A percentile compares a stretch with the other conserved stretches of the same genome.
Evolutionary conservation across 2,888 invertebrate genomes (phyloP).

Genomic region (Nomada goodeniana): DNA sequence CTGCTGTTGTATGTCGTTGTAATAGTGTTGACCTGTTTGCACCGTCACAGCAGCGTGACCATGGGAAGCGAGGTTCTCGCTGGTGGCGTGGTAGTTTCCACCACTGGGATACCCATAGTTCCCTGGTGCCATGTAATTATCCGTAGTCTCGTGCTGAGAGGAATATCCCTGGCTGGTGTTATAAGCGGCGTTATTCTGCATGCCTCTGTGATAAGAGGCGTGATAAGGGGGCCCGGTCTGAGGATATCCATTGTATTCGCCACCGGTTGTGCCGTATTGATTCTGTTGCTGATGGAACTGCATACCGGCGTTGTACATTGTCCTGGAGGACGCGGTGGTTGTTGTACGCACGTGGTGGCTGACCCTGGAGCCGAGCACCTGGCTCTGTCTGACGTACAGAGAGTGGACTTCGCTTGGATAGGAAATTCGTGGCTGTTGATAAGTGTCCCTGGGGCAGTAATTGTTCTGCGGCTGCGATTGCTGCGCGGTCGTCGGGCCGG

Average conservation of each 20-base stretch:
- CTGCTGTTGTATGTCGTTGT: slow-evolving; percentile 85
- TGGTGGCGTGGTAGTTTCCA: slow-evolving; percentile 73
- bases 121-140: slow-evolving; percentile 77
- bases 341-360: slow-evolving; percentile 77
- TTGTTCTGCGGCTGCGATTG: slow-evolving; percentile 76
- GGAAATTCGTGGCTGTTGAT: slow-evolving; percentile 78
- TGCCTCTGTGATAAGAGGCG: slow-evolving; percentile 80
- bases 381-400: slow-evolving; percentile 78
- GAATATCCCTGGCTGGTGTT: slow-evolving; percentile 69
- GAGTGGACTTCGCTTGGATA: slow-evolving; percentile 80
- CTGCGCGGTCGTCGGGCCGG: slow-evolving; percentile 71
- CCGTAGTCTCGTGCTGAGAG: slow-evolving; percentile 71
- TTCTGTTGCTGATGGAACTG: slow-evolving; percentile 85
- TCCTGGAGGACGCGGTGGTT: slow-evolving; percentile 69
- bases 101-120: slow-evolving; percentile 79
- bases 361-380: slow-evolving; percentile 67
- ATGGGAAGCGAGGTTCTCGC: slow-evolving; percentile 82
- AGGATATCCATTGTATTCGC: slow-evolving; percentile 85
- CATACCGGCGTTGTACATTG: slow-evolving; percentile 83
- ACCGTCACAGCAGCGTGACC: slow-evolving; percentile 83
- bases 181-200: slow-evolving; percentile 74
- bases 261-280: slow-evolving; percentile 82
- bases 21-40: slow-evolving; percentile 84
- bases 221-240: slow-evolving; percentile 85
- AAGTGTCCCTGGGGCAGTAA: slow-evolving; percentile 80